Percentiles rank a stretch among this genome's conserved stretches.
Conservation (phyloP, 1,140 invertebrate genomes). For the Hydropsyche tenuis region DNA sequence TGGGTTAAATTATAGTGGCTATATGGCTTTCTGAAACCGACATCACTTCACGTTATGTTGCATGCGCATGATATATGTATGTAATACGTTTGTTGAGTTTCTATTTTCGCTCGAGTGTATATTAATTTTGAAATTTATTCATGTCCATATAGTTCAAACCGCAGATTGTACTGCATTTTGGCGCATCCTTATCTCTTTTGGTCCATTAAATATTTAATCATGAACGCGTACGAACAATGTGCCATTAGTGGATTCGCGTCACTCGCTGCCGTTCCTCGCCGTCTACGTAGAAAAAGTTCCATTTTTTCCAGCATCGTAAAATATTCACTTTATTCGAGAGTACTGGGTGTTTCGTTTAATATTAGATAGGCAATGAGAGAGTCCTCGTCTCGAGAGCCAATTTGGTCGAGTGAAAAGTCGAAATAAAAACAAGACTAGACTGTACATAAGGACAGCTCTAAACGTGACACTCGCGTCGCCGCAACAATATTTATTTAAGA, state of each 20-base stretch:
- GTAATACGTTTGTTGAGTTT: not conserved
- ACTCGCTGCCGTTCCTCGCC: not conserved
- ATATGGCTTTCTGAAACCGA: slow-evolving; percentile 10
- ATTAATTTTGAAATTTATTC: not conserved
- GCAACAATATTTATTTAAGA: too few relatives aligned
- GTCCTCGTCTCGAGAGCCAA: slow-evolving; percentile 1
- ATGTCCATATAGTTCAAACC: not conserved
- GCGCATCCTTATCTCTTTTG: slow-evolving; percentile 41
- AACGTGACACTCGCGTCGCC: too few relatives aligned
- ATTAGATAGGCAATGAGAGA: not conserved
- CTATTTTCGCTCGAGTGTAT: not conserved
- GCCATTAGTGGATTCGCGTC: slow-evolving; percentile 29
- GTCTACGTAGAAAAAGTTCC: not conserved
- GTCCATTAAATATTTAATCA: slow-evolving; percentile 43
- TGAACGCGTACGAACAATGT: slow-evolving; percentile 7
- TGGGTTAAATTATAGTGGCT: not conserved
- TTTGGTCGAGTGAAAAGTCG: not conserved
- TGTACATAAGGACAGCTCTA: too few relatives aligned
- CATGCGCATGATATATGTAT: not conserved
- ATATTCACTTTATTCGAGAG: too few relatives aligned
- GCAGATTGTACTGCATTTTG: slow-evolving; percentile 1
- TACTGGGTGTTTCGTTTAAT: too few relatives aligned
- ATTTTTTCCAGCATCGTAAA: too few relatives aligned
- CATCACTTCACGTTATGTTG: slow-evolving; percentile 5
- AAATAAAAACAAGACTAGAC: too few relatives aligned